These are phyloP conservation scores for Caiman crocodilus DNA, from an alignment of 2,797 vertebrate species.

Conservation along the genomic window DNA sequence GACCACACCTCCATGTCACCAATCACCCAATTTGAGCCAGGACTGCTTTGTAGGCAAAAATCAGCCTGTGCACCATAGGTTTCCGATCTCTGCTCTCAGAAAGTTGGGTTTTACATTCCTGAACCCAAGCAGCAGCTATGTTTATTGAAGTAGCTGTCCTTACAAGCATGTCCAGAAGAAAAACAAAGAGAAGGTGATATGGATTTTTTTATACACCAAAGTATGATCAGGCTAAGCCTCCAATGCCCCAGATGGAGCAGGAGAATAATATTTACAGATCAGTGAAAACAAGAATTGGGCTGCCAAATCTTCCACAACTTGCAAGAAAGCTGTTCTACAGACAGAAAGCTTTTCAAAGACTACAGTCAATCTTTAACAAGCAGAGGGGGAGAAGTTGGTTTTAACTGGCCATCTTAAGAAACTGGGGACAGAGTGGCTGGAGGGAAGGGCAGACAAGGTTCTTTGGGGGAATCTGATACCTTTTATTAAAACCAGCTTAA, in stretches of 20 bases:
- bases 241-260: neutral
- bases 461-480: too few species aligned
- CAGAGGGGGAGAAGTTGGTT: too few species aligned
- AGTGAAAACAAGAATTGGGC: neutral
- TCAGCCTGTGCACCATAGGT: too few species aligned
- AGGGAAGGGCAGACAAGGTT: too few species aligned
- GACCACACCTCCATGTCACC: too few species aligned
- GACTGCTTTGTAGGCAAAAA: too few species aligned
- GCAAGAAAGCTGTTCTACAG: neutral
- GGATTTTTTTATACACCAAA: fast-evolving
- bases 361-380: too few species aligned
- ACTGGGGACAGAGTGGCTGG: too few species aligned
- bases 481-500: too few species aligned
- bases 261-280: neutral
- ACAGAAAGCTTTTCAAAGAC: neutral
- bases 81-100: too few species aligned
- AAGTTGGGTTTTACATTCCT: neutral
- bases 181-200: neutral
- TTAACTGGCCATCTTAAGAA: too few species aligned
- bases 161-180: neutral
- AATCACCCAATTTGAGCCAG: too few species aligned
- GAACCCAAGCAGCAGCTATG: neutral
- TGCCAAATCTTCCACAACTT: neutral
- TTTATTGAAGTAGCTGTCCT: neutral
- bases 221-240: neutral